These are phyloP conservation scores for Lingula anatina DNA, from an alignment of 2,888 invertebrate genomes.

Conservation along the genomic window DNA sequence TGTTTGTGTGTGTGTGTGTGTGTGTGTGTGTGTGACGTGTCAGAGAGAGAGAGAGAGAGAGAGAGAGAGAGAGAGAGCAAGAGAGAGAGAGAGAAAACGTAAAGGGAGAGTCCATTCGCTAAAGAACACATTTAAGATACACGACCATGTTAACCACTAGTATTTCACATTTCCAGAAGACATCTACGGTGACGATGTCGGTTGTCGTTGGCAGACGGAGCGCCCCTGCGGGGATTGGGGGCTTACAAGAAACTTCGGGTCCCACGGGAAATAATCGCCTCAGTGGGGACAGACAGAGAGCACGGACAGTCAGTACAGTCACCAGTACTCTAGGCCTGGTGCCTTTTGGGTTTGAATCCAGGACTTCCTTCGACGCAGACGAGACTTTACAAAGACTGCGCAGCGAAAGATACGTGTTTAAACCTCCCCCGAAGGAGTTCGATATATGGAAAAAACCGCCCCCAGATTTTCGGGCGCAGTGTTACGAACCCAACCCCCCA, in stretches of 20 bases:
- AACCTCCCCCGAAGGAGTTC: not conserved
- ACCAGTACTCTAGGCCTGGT: too few relatives aligned
- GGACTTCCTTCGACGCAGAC: not conserved
- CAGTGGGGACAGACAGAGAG: too few relatives aligned
- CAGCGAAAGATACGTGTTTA: not conserved
- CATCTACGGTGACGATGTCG: too few relatives aligned
- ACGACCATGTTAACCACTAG: too few relatives aligned
- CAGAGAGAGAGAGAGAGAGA: slow-evolving; percentile 2
- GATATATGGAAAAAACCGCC: not conserved
- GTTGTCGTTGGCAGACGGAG: too few relatives aligned
- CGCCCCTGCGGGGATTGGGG: too few relatives aligned
- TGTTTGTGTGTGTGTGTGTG: slow-evolving; percentile 1
- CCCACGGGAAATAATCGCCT: too few relatives aligned
- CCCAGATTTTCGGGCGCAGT: not conserved
- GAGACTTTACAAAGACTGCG: not conserved
- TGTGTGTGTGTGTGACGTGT: not conserved
- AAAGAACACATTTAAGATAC: too few relatives aligned
- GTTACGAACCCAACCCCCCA: not conserved
- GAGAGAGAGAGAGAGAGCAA: not conserved
- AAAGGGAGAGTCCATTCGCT: too few relatives aligned
- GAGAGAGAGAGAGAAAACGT: not conserved
- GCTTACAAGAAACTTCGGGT: too few relatives aligned
- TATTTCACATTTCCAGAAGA: too few relatives aligned
- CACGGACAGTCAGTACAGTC: too few relatives aligned
- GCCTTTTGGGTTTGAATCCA: not conserved